Percentiles rank a stretch among this genome's conserved stretches.
These are phyloP conservation scores for Iphiclides podalirius DNA, from an alignment of 2,888 invertebrate genomes.

Conservation along the genomic window DNA sequence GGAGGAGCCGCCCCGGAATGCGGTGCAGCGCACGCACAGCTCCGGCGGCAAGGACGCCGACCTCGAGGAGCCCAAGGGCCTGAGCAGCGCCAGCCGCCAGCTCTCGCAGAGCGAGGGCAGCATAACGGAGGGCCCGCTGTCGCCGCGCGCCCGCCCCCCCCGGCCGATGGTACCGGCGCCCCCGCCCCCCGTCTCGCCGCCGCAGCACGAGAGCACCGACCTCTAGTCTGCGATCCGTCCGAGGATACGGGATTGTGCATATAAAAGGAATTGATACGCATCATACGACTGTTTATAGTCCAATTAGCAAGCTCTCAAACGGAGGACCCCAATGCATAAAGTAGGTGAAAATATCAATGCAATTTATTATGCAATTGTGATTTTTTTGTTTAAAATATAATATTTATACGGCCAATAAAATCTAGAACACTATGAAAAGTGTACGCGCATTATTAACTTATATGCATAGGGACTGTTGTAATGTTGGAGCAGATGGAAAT, in stretches of 20 bases:
- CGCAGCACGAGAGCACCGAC: conserved; percentile 49
- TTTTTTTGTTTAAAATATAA: conserved; percentile 5
- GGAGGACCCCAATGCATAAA: background rate
- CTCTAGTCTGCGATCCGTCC: conserved; percentile 43
- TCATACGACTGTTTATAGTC: background rate
- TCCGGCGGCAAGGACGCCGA: conserved; percentile 68
- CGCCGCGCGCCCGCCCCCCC: conserved; percentile 51
- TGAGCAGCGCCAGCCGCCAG: conserved; percentile 62
- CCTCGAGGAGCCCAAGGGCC: conserved; percentile 58
- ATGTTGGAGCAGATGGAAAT: conserved; percentile 6
- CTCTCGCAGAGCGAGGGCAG: conserved; percentile 82
- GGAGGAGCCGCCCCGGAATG: conserved; percentile 51
- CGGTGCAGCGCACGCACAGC: conserved; percentile 71
- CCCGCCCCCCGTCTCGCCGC: conserved; percentile 51
- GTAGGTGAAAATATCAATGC: background rate
- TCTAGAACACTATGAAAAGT: background rate
- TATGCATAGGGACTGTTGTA: background rate
- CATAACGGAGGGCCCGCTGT: conserved; percentile 74
- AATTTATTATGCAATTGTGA: background rate
- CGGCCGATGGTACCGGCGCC: conserved; percentile 60
- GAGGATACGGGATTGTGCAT: background rate
- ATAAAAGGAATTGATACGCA: conserved; percentile 11
- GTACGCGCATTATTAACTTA: conserved; percentile 4
- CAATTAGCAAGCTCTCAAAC: background rate
- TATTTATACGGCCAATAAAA: conserved; percentile 6